Base-by-base conservation (phyloP, 2,797 vertebrate species). In the Glossophaga mutica region DNA sequence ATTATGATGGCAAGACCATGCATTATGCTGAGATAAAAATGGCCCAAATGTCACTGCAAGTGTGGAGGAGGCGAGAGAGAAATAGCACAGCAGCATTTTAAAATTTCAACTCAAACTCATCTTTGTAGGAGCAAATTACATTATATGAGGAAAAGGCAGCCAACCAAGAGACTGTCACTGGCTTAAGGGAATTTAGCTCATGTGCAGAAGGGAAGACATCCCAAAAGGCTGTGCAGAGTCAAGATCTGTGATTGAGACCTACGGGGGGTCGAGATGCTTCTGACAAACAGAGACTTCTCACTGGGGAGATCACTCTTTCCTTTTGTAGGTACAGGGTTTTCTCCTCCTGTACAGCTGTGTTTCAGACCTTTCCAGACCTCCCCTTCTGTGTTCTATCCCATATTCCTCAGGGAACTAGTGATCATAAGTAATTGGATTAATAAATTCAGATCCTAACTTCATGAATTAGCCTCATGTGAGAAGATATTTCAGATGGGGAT, bases 11-110 rank as follows among this genome's bases (percentile, higher is more conserved):
- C 34, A 94, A 46, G 2, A 34, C 42, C 68, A 8, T 86, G 71
- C 46, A 39, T 96, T 96, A 84, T 68, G 4, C n/a, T 62, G 81
- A 97, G 87, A 89, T 39, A 76, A 94, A 71, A 65, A 52, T 62
- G 50, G 26, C 68, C 34, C 90, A 86, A 37, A 67, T 76, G 84
- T 85, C 94, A 87, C 39, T 24, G 48, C 52, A 68, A 42, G 6
- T 59, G 42, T 42, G 74, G 84, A 12, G 52, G 29, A 73, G 48
- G 37, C 94, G 62, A 85, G 59, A 65, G 68, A 90, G 44, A 91
- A 87, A 67, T 92, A 82, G 94, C 82, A n/a, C 4, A 74, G 32
- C 34, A 21, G 3, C 37, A 0, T 92, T 87, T 82, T 87, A 87
- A 2, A 2, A 87, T 92, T 96, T 62, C 50, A 78, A 21, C 62